A percentile compares a stretch with the other conserved stretches of the same genome.
Evolutionary conservation across 2,113 vertebrate species (phyloP).

Genomic region (Sylvilagus bachmani): DNA sequence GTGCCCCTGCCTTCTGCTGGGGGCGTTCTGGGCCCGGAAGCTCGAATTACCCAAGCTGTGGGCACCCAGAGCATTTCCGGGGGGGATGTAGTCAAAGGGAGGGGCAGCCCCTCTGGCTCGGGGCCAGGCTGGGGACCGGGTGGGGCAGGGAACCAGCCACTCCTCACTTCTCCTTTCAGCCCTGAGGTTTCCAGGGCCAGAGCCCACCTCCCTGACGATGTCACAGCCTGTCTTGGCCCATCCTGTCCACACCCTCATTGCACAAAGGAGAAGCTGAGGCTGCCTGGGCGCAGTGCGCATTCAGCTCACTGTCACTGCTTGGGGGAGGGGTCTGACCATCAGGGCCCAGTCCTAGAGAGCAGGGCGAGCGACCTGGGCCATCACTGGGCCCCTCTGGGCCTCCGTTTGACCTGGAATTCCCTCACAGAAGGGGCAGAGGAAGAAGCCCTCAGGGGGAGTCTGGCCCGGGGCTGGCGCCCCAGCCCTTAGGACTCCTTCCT

Average conservation of each 20-base stretch:
- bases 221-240: background rate
- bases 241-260: background rate
- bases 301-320: background rate
- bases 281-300: too few relatives aligned
- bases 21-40: background rate
- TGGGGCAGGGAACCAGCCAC: conserved; percentile 16
- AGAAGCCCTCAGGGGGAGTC: background rate
- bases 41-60: background rate
- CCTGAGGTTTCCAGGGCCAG: background rate
- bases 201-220: background rate
- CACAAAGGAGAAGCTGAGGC: background rate
- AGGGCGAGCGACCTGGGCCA: background rate
- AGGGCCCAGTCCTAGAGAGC: background rate
- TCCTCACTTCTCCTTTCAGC: conserved; percentile 67
- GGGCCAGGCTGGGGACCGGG: background rate
- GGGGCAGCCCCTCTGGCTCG: background rate
- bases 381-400: background rate
- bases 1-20: background rate
- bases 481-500: background rate
- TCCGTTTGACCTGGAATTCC: background rate
- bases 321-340: background rate
- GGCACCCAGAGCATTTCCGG: background rate
- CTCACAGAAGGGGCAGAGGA: background rate
- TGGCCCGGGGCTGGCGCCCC: background rate
- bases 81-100: conserved; percentile 16